Conservation (phyloP, 1,140 invertebrate species). For the Dreissena polymorpha region DNA sequence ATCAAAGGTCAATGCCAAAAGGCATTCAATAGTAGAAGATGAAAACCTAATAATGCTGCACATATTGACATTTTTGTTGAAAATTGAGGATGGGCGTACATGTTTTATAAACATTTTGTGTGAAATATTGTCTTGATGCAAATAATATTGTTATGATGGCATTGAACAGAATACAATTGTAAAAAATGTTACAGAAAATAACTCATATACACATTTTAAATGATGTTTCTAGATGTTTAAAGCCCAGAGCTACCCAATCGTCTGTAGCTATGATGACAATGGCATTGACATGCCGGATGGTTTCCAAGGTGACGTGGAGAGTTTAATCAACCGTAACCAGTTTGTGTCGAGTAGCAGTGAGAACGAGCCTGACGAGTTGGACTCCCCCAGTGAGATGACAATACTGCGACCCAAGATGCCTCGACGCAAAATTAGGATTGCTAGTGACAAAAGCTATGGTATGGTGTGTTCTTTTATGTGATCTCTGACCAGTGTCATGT, state of each 20-base stretch:
- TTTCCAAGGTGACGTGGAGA: conserved; percentile 73
- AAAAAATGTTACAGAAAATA: no score
- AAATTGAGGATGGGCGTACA: no score
- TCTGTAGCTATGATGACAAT: conserved; percentile 79
- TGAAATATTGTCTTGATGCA: no score
- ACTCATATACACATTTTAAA: background rate
- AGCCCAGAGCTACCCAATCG: conserved; percentile 85
- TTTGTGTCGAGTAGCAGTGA: conserved; percentile 83
- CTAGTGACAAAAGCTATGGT: conserved; percentile 78
- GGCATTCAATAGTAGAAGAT: no score
- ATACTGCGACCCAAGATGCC: conserved; percentile 81
- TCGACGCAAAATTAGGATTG: conserved; percentile 65
- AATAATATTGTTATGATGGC: no score
- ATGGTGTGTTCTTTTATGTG: conserved; percentile 26
- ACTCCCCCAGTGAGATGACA: conserved; percentile 83
- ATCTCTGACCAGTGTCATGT: no score
- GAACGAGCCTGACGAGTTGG: conserved; percentile 81
- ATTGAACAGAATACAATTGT: no score
- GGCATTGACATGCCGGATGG: conserved; percentile 70
- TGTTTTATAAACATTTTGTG: no score
- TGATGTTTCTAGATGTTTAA: conserved; percentile 67
- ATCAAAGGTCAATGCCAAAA: conserved; percentile 32
- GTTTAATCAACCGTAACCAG: conserved; percentile 67
- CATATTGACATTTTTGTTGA: no score
- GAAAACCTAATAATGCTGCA: no score